Percentiles rank a stretch among this genome's conserved stretches.
These are phyloP conservation scores for Neodiprion fabricii DNA, from an alignment of 1,140 invertebrate species.

Conservation along the genomic window DNA sequence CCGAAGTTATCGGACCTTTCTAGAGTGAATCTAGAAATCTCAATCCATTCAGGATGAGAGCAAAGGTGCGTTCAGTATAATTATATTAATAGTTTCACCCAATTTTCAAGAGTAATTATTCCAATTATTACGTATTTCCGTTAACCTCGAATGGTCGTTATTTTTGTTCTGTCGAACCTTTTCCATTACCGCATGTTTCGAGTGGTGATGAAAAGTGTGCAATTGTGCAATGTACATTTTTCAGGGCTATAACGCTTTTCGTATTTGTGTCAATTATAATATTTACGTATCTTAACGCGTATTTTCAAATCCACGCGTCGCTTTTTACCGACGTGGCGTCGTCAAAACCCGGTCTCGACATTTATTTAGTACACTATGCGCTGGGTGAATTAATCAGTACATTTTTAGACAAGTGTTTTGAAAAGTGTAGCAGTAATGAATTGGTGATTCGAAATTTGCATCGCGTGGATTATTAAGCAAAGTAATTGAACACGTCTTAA, in stretches of 20 bases:
- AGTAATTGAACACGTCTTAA: neutral
- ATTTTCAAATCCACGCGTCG: constrained; percentile 8
- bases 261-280: neutral
- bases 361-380: neutral
- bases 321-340: neutral
- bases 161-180: neutral
- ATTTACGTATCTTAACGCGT: neutral
- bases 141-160: neutral
- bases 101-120: constrained; percentile 15
- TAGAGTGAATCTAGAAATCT: constrained; percentile 40
- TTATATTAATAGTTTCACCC: constrained; percentile 7
- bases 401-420: neutral
- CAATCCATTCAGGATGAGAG: constrained; percentile 48
- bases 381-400: neutral
- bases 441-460: neutral
- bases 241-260: neutral
- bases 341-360: neutral
- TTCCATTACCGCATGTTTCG: neutral
- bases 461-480: neutral
- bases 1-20: constrained; percentile 43
- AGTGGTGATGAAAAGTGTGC: neutral
- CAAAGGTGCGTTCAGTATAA: constrained; percentile 46
- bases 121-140: neutral
- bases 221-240: neutral
- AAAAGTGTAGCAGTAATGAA: no score